phyloP scores from a whole-genome alignment of 2,113 vertebrate genomes.

The Onychorhynchus coronatus region DNA sequence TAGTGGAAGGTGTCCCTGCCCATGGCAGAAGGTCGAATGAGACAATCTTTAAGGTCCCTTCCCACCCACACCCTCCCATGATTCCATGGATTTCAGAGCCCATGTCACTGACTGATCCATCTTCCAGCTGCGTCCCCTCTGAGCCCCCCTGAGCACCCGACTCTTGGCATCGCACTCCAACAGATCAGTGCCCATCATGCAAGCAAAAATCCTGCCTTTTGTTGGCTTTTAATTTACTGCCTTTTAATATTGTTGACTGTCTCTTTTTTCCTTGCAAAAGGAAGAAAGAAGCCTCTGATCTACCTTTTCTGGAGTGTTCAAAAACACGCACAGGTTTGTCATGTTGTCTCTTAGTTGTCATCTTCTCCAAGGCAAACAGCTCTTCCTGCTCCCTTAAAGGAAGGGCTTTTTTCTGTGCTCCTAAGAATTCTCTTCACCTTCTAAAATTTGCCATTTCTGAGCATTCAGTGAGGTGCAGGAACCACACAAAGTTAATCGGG shows the following conservation, averaged over 20 bases:
- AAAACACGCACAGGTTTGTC: conserved; percentile 1
- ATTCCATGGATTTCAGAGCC: neutral
- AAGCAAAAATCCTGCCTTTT: neutral
- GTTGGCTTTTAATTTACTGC: conserved; percentile 36
- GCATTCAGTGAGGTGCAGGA: neutral
- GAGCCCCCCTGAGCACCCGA: neutral
- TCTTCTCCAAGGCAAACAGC: conserved; percentile 9
- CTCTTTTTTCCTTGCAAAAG: neutral
- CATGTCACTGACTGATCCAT: rapidly evolving
- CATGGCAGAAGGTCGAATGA: neutral
- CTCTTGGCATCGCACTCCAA: rapidly evolving
- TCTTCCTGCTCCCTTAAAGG: neutral
- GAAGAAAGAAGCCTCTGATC: conserved; percentile 34
- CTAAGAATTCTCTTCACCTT: neutral
- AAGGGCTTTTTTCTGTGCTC: neutral
- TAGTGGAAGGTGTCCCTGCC: neutral
- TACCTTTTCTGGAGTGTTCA: conserved; percentile 22
- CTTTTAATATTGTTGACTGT: conserved; percentile 30
- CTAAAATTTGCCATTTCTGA: neutral
- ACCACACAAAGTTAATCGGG: neutral
- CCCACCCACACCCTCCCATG: too few relatives aligned
- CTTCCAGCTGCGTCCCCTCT: neutral
- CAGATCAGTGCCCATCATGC: neutral
- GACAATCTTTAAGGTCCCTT: neutral
- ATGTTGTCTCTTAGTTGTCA: conserved; percentile 15